Evolutionary conservation across 2,113 vertebrate species (phyloP), one percentile per base, ranked within the genome.

Genomic region (Todiramphus saurophagus): DNA sequence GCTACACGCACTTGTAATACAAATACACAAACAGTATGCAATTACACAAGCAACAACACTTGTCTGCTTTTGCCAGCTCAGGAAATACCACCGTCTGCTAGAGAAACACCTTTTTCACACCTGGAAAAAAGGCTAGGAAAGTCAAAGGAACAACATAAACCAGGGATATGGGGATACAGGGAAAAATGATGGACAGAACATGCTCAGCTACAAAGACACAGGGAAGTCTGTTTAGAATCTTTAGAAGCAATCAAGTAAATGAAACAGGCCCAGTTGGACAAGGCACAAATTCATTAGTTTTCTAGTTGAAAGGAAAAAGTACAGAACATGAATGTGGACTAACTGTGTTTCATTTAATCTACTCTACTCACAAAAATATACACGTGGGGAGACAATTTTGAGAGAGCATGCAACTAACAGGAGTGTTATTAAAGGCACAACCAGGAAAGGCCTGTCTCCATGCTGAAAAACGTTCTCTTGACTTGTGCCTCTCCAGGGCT

Each of bases 161-260:
- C 4, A 43, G 9, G 23, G 10, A 59, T 23, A 20, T 13, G 10
- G 39, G 33, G 4, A 41, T 55, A 14, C 1, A 17, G 7, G 16
- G 14, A 59, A 39, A 60, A 82, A 48, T 24, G 18, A 30, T 10
- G 25, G 14, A 33, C 23, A 63, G 31, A 59, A 56, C 7, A 35
- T 30, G 1, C 4, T 66, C 1, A 2, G 15, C 11, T 27, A 6
- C 8, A 70, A 21, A 64, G 31, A 53, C 5, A 37, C 2, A 13
- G 8, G 21, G 16, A 4, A 68, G 23, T 27, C 18, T 55, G 5
- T 17, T 55, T 75, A 12, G 11, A 41, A 41, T 4, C 6, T 89
- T 87, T 31, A 50, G 59, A 74, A 73, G 13, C 9, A 80, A 83
- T 27, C 20, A 44, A 21, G 17, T 55, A 30, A 83, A 12, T 20